Base-by-base conservation (phyloP, 2,888 invertebrate species). In the Sinopyrophorus schimmeli region DNA sequence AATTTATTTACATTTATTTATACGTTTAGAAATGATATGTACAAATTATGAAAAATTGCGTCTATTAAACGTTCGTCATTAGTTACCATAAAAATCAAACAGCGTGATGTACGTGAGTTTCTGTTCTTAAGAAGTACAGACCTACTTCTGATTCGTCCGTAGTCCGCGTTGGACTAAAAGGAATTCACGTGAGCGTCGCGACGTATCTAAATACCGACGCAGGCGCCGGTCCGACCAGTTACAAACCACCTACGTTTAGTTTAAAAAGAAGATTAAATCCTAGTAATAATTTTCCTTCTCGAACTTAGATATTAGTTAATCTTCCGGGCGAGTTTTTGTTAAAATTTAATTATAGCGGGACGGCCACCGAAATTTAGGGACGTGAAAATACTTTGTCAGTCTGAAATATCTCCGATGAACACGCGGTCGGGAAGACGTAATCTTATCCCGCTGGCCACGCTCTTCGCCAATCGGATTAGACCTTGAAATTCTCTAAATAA, bases 161-260 rank as follows among this genome's bases (percentile, higher is more conserved):
- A 56, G 63, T 64, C 63, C 65, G 68, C 68, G 66, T 53, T 62
- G 63, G 64, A 67, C 67, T 68, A 63, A 64, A 55, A 53, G 51
- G 43, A 55, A 47, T 60, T 62, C 65, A 66, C 66, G 66, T 65
- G 65, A 59, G 52, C 44, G 28, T 24, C 37, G 39, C 47, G 32
- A 24, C 34, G 31, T 41, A 12, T 37, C 26, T 16, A 28, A 48
- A 49, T 37, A 46, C 39, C 17, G 42, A 59, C 65, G 65, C 64
- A 59, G 30, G 61, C 63, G 64, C 63, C 44, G 17, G 18, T 17
- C 39, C 47, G 34, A 41, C 62, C 64, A 62, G 57, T 62, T 42
- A 57, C 55, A 51, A 53, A 47, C 47, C 24, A 35, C 35, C n/a
- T n/a, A n/a, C 11, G 42, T 28, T 47, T 47, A 50, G 51, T 21